A percentile compares a stretch with the other conserved stretches of the same genome.
Evolutionary conservation across 1,140 invertebrate genomes (phyloP).

Genomic region (Anastrepha ludens): DNA sequence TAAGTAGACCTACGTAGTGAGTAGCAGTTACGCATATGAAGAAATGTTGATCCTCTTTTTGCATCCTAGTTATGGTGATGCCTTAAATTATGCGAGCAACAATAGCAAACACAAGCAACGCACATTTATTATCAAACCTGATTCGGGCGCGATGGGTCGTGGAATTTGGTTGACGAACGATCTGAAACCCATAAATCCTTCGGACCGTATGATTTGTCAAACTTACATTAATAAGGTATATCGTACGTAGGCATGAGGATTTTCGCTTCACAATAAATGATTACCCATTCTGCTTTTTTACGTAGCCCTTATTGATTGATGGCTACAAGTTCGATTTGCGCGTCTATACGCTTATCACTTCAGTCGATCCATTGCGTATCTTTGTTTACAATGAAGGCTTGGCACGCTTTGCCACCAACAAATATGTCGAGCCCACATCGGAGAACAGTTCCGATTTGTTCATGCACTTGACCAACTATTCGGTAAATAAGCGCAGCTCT

Average conservation of each 20-base stretch:
- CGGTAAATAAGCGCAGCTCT: slow-evolving; percentile 92
- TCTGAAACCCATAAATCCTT: slow-evolving; percentile 85
- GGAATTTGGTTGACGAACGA: slow-evolving; percentile 88
- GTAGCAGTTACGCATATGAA: neutral
- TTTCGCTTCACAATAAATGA: slow-evolving; percentile 43
- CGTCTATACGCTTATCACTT: slow-evolving; percentile 95
- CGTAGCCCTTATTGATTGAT: slow-evolving; percentile 89
- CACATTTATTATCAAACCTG: slow-evolving; percentile 92
- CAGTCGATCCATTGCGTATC: slow-evolving; percentile 92
- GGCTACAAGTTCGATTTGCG: slow-evolving; percentile 98
- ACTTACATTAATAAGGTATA: slow-evolving; percentile 79
- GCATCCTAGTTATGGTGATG: slow-evolving; percentile 67
- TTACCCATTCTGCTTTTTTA: slow-evolving; percentile 62
- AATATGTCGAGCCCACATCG: slow-evolving; percentile 86
- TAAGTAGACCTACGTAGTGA: slow-evolving; percentile 72
- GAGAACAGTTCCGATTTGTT: slow-evolving; percentile 89
- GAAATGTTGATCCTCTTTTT: neutral
- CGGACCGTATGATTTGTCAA: slow-evolving; percentile 90
- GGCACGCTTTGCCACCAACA: slow-evolving; percentile 90
- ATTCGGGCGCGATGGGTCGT: slow-evolving; percentile 88
- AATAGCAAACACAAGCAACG: slow-evolving; percentile 77
- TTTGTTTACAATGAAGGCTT: slow-evolving; percentile 97
- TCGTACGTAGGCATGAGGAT: neutral
- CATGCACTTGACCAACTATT: slow-evolving; percentile 99
- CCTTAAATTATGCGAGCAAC: slow-evolving; percentile 75